A percentile compares a stretch with the other conserved stretches of the same genome.
Conservation (phyloP, 2,113 vertebrate genomes). For the Saimiri boliviensis region DNA sequence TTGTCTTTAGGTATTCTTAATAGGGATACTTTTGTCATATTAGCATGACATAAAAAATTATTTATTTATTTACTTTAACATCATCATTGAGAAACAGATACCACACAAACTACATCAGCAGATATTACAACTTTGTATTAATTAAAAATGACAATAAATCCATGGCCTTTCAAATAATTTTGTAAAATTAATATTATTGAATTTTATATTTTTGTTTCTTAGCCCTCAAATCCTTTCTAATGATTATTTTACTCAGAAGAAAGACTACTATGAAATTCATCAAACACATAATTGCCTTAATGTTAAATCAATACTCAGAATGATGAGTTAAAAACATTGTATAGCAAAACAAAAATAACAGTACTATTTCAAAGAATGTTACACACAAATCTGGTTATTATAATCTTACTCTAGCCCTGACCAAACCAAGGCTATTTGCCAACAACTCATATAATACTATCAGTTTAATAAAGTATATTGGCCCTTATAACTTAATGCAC, state of each 20-base stretch:
- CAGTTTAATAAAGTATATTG: neutral
- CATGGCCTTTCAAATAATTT: neutral
- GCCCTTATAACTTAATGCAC: fast-evolving
- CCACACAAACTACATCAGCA: neutral
- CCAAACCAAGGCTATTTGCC: neutral
- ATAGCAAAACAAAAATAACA: neutral
- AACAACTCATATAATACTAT: neutral
- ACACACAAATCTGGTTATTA: neutral
- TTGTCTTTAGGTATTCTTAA: neutral
- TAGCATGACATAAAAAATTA: neutral
- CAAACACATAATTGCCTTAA: neutral
- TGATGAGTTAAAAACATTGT: neutral
- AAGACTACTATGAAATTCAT: neutral
- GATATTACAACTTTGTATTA: neutral
- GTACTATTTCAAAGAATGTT: neutral
- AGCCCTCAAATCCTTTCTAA: neutral
- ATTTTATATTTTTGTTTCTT: neutral
- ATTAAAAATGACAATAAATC: neutral
- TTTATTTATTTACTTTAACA: too few species aligned
- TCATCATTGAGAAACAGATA: neutral
- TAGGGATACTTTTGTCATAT: neutral
- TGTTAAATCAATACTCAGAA: neutral
- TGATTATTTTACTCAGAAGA: neutral
- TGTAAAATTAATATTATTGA: neutral
- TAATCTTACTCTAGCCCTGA: neutral